Conservation (phyloP, 2,888 invertebrate species). For the Agonopterix arenella region DNA sequence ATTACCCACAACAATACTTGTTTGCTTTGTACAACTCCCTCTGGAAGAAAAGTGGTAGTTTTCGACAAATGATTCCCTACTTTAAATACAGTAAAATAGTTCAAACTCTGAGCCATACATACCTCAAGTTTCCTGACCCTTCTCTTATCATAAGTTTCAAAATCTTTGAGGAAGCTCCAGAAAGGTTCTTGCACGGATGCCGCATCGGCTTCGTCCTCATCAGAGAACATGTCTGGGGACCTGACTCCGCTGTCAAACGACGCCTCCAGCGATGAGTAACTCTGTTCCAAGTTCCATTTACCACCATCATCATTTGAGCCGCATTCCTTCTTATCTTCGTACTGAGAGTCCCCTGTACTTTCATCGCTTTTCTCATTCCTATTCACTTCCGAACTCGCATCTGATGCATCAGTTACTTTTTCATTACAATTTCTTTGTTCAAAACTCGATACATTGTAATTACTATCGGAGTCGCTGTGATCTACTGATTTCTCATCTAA, state of each 20-base stretch:
- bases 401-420: conserved; percentile 18
- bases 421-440: conserved; percentile 12
- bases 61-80: no score
- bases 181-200: conserved; percentile 36
- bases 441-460: conserved; percentile 17
- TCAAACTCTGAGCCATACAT: conserved; percentile 8
- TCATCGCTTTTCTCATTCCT: conserved; percentile 40
- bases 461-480: conserved; percentile 14
- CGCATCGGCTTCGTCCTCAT: conserved; percentile 60
- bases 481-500: conserved; percentile 34
- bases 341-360: conserved; percentile 51
- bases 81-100: background rate
- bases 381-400: conserved; percentile 24
- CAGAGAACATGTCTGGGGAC: conserved; percentile 82
- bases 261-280: conserved; percentile 60
- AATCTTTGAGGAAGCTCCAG: conserved; percentile 56
- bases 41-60: background rate
- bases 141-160: conserved; percentile 55
- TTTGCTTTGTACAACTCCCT: no score
- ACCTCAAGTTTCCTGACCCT: conserved; percentile 62
- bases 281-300: conserved; percentile 62
- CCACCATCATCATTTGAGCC: conserved; percentile 36
- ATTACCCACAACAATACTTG: no score
- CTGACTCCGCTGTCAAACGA: conserved; percentile 69
- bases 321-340: conserved; percentile 40